Conservation (phyloP, 2,888 invertebrate genomes). For the Macrosoma leucophasiata region DNA sequence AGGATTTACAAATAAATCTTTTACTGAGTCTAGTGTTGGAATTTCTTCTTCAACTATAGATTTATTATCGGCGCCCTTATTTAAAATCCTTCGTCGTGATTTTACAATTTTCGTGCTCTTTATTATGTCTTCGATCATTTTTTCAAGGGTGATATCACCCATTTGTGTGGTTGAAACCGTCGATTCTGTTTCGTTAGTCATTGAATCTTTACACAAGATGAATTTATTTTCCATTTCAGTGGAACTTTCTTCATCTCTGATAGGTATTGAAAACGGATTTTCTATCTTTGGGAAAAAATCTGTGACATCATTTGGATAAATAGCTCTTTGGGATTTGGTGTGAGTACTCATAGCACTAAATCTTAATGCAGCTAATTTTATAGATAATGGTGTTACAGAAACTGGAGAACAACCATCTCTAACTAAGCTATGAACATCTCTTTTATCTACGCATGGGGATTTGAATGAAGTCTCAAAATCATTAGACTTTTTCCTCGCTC, state of each 20-base stretch:
- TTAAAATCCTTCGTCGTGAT: slow-evolving; percentile 53
- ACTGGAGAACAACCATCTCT: slow-evolving; percentile 67
- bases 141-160: slow-evolving; percentile 73
- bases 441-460: slow-evolving; percentile 63
- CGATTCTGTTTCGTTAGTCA: slow-evolving; percentile 52
- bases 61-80: slow-evolving; percentile 33
- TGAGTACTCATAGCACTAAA: slow-evolving; percentile 72
- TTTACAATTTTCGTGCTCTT: slow-evolving; percentile 74
- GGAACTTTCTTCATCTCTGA: slow-evolving; percentile 63
- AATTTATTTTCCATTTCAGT: slow-evolving; percentile 71
- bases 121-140: slow-evolving; percentile 78
- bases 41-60: slow-evolving; percentile 42
- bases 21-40: slow-evolving; percentile 44
- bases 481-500: slow-evolving; percentile 63
- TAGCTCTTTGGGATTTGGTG: slow-evolving; percentile 46
- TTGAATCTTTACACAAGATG: slow-evolving; percentile 54
- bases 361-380: slow-evolving; percentile 74
- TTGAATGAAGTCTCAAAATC: slow-evolving; percentile 67
- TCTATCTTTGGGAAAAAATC: slow-evolving; percentile 71
- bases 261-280: slow-evolving; percentile 51
- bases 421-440: slow-evolving; percentile 53
- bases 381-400: slow-evolving; percentile 77
- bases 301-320: slow-evolving; percentile 57
- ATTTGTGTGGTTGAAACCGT: slow-evolving; percentile 70
- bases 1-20: slow-evolving; percentile 61